These are phyloP conservation scores for Muntiacus muntjak DNA, from an alignment of 2,113 vertebrate species.

Conservation along the genomic window DNA sequence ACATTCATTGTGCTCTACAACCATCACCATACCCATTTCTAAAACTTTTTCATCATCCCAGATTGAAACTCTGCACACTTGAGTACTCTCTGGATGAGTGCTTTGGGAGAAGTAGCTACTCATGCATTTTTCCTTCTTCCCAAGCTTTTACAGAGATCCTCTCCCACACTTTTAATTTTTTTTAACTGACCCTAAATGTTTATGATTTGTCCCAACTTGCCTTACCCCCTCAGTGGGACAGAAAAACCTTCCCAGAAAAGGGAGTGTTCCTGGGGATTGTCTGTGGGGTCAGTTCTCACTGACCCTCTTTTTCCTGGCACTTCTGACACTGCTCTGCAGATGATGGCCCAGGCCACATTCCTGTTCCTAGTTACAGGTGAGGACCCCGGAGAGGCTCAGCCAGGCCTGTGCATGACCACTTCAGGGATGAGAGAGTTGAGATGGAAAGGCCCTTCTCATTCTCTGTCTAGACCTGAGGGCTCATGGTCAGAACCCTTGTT, in stretches of 20 bases:
- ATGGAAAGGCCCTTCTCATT: not conserved
- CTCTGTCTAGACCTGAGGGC: not conserved
- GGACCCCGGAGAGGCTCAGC: not conserved
- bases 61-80: not conserved
- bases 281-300: not conserved
- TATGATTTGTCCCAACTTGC: not conserved
- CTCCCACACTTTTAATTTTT: not conserved
- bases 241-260: not conserved
- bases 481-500: not conserved
- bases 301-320: not conserved
- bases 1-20: not conserved
- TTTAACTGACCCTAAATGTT: not conserved
- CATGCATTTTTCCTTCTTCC: not conserved
- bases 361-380: not conserved
- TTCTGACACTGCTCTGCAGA: not conserved
- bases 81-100: not conserved
- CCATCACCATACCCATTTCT: not conserved
- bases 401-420: not conserved
- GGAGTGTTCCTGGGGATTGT: not conserved
- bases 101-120: not conserved
- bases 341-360: not conserved
- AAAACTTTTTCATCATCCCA: not conserved
- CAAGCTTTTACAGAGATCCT: not conserved
- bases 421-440: not conserved
- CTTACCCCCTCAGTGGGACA: not conserved